A percentile compares a stretch with the other conserved stretches of the same genome.
phyloP scores from a whole-genome alignment of 53 echinoderm and acorn worm genomes.

The Mesocentrotus franciscanus region DNA sequence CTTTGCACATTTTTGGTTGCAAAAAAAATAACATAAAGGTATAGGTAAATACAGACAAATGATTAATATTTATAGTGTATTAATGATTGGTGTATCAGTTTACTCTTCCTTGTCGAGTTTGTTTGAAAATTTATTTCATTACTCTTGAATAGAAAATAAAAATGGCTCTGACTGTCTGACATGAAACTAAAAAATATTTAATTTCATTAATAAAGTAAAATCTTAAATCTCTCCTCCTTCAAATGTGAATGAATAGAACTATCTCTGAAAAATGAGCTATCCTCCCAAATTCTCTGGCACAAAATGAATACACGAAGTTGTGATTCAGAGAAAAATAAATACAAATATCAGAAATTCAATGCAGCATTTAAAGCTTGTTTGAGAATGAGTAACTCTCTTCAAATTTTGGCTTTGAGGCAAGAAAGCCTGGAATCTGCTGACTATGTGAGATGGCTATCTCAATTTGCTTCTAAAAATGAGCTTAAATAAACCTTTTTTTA shows the following conservation, averaged over 20 bases:
- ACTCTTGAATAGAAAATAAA: too few species aligned
- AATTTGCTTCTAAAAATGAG: constrained; percentile 32
- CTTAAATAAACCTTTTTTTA: constrained; percentile 25
- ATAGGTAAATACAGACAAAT: too few species aligned
- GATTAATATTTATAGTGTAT: too few species aligned
- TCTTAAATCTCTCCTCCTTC: background rate
- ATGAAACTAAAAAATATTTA: too few species aligned
- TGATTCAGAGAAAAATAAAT: constrained; percentile 30
- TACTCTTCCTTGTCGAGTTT: too few species aligned
- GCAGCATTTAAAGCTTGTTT: background rate
- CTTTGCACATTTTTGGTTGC: too few species aligned
- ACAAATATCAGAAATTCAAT: constrained; percentile 30
- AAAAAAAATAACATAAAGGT: too few species aligned
- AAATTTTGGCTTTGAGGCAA: constrained; percentile 19
- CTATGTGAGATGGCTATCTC: constrained; percentile 7
- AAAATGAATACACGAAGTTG: background rate
- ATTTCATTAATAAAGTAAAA: too few species aligned
- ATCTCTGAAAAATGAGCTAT: background rate
- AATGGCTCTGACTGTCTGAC: too few species aligned
- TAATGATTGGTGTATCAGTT: too few species aligned
- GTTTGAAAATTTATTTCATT: too few species aligned
- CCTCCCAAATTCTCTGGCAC: background rate
- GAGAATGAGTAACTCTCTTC: constrained; percentile 41
- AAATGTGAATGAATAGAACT: background rate
- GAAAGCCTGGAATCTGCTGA: background rate